Percentiles rank a stretch among this genome's conserved stretches.
Evolutionary conservation across 2,113 vertebrate genomes (phyloP).

Genomic region (Aramus guarauna): DNA sequence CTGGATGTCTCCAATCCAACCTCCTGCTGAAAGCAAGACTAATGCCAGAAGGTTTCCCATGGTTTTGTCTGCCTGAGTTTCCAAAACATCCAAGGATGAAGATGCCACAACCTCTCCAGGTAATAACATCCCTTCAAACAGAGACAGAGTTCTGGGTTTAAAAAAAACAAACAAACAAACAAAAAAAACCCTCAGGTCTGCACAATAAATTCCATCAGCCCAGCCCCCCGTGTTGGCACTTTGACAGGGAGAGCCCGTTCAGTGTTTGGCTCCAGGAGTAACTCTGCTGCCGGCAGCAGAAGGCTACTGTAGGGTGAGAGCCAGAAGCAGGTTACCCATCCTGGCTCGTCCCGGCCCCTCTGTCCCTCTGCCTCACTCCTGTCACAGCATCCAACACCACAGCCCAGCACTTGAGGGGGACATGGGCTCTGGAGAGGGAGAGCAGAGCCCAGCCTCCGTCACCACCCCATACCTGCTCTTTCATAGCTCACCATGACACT

Average conservation of each 20-base stretch:
- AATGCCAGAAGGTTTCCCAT: not conserved
- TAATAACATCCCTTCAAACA: not conserved
- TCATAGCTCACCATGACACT: not conserved
- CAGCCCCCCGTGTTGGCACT: fast-evolving
- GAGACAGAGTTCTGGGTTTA: not conserved
- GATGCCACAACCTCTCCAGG: not conserved
- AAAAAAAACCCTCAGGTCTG: not conserved
- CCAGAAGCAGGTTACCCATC: not conserved
- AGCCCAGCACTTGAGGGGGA: not conserved
- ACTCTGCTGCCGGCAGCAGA: not conserved
- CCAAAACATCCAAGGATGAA: not conserved
- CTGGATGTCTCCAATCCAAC: not conserved
- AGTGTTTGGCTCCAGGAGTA: not conserved
- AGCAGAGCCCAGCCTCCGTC: fast-evolving
- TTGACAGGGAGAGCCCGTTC: not conserved
- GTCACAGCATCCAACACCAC: not conserved
- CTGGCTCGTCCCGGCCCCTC: not conserved
- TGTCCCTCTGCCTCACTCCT: not conserved
- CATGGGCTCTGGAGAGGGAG: not conserved
- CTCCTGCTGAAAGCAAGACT: not conserved
- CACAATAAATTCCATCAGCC: not conserved
- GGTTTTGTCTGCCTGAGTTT: not conserved
- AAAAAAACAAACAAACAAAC: not conserved
- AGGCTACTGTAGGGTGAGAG: not conserved
- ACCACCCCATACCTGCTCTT: not conserved